phyloP scores from a whole-genome alignment of 1,140 invertebrate species.

The Drosophila insularis region DNA sequence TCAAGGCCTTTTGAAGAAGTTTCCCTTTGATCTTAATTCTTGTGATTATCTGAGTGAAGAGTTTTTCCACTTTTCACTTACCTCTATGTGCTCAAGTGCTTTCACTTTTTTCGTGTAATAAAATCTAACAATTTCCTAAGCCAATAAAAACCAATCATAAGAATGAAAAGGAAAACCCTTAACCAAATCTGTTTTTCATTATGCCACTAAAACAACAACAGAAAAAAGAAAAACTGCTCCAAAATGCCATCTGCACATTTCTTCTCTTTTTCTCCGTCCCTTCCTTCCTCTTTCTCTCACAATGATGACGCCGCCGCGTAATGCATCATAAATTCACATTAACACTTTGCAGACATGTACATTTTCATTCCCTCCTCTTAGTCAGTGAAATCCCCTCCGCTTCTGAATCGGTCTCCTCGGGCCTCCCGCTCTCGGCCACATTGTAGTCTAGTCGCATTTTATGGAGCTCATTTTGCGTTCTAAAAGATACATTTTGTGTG shows the following conservation, averaged over 20 bases:
- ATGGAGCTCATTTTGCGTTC: constrained; percentile 72
- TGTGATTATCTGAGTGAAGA: not conserved
- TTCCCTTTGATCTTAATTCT: constrained; percentile 1
- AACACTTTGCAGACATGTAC: constrained; percentile 78
- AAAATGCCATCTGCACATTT: constrained; percentile 13
- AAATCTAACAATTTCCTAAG: constrained; percentile 47
- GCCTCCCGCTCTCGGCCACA: constrained; percentile 21
- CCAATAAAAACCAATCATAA: constrained; percentile 25
- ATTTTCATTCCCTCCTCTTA: constrained; percentile 24
- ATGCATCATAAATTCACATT: constrained; percentile 81
- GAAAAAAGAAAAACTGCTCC: constrained; percentile 11
- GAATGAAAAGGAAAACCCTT: constrained; percentile 67
- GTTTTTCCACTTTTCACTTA: not conserved
- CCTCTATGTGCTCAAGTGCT: not conserved
- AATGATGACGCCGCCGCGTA: constrained; percentile 47
- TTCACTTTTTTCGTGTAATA: constrained; percentile 34
- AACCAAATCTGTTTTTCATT: constrained; percentile 75
- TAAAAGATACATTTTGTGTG: constrained; percentile 77
- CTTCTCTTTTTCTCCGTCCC: not conserved
- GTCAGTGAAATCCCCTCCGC: constrained; percentile 5
- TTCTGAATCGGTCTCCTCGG: not conserved
- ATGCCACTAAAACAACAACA: constrained; percentile 44
- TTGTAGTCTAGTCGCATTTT: constrained; percentile 64
- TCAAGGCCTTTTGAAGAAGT: not conserved
- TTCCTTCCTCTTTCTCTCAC: not conserved